Conservation (phyloP, 2,888 invertebrate species). For the Orthosia gothica region DNA sequence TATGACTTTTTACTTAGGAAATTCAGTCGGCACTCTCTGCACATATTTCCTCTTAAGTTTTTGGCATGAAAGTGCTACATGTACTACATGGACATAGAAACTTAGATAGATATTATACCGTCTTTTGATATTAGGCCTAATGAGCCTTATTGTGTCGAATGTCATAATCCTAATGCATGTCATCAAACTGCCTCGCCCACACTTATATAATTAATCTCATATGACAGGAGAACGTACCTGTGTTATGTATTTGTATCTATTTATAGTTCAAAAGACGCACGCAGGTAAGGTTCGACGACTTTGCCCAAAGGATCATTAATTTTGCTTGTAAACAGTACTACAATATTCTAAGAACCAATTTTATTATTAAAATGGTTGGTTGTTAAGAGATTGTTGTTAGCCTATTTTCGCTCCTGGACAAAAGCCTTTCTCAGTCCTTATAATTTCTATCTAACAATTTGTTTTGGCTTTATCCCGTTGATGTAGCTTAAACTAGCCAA, state of each 20-base stretch:
- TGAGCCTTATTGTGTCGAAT: slow-evolving; percentile 36
- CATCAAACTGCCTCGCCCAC: slow-evolving; percentile 51
- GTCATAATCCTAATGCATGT: slow-evolving; percentile 52
- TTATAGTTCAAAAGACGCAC: neutral
- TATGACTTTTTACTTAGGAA: too few relatives aligned
- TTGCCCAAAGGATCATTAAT: neutral
- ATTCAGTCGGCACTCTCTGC: too few relatives aligned
- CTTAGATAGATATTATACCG: neutral
- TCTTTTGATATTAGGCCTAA: slow-evolving; percentile 23
- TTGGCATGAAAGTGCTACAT: too few relatives aligned
- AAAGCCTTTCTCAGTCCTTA: neutral
- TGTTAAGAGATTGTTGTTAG: neutral
- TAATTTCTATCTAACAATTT: too few relatives aligned
- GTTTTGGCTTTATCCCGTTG: too few relatives aligned
- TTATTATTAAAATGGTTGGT: neutral
- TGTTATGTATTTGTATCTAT: slow-evolving; percentile 7
- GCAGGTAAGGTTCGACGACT: slow-evolving; percentile 22
- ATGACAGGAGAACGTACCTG: slow-evolving; percentile 37
- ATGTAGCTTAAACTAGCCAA: too few relatives aligned
- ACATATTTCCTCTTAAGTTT: too few relatives aligned
- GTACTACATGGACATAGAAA: neutral
- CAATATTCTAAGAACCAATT: neutral
- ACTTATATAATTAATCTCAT: slow-evolving; percentile 50
- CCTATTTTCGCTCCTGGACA: too few relatives aligned
- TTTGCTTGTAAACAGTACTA: neutral